Conservation (phyloP, 2,888 invertebrate species). For the Amiota minor region DNA sequence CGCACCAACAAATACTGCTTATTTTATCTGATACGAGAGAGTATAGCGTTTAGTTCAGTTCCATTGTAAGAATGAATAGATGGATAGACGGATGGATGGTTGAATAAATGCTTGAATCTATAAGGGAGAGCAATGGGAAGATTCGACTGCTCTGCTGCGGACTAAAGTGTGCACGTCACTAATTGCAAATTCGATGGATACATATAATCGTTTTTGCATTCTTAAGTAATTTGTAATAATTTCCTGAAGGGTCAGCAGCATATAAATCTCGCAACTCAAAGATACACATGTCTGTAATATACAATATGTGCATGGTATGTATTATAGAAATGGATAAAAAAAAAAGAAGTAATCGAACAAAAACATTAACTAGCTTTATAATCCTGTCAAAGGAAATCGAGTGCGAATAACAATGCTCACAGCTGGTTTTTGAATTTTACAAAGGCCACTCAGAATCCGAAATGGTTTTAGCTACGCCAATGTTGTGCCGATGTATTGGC, state of each 20-base stretch:
- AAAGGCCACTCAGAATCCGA: neutral
- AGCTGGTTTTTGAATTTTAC: neutral
- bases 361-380: too few relatives aligned
- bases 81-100: slow-evolving; percentile 28
- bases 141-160: slow-evolving; percentile 41
- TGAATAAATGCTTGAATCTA: slow-evolving; percentile 27
- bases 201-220: slow-evolving; percentile 73
- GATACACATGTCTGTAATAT: slow-evolving; percentile 44
- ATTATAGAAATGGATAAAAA: neutral
- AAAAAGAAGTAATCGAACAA: neutral
- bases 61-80: too few relatives aligned
- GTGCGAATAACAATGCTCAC: slow-evolving; percentile 26
- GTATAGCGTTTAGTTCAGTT: too few relatives aligned
- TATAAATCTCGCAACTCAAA: slow-evolving; percentile 60
- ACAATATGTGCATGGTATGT: neutral
- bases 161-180: slow-evolving; percentile 65
- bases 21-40: neutral
- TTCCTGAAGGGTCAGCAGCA: slow-evolving; percentile 69
- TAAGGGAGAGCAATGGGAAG: slow-evolving; percentile 28
- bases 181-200: slow-evolving; percentile 71
- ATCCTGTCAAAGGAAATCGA: slow-evolving; percentile 7
- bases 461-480: neutral
- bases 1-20: neutral
- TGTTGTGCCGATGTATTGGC: too few relatives aligned
- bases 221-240: slow-evolving; percentile 73